phyloP scores from a whole-genome alignment of 1,140 invertebrate species.

The Atopsyche davidsoni region DNA sequence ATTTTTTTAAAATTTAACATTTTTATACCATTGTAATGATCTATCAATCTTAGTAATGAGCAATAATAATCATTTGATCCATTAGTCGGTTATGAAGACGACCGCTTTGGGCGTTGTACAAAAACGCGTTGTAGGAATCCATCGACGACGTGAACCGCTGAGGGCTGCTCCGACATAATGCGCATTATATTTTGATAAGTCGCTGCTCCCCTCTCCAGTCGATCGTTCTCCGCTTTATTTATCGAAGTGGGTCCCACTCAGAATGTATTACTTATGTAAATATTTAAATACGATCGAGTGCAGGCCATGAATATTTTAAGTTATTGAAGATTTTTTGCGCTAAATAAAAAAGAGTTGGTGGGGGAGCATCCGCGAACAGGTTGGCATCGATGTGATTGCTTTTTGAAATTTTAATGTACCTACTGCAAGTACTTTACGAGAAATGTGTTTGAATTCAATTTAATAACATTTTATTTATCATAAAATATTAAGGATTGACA shows the following conservation, averaged over 20 bases:
- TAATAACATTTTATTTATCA: no score
- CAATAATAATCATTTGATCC: no score
- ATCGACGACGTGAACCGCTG: conserved; percentile 4
- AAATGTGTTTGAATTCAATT: no score
- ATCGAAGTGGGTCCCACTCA: conserved; percentile 33
- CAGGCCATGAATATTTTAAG: conserved; percentile 53
- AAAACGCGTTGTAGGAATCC: neutral
- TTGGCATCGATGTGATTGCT: conserved; percentile 15
- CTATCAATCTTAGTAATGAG: no score
- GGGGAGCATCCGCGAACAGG: conserved; percentile 18
- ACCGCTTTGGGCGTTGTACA: no score
- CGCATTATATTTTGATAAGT: conserved; percentile 31
- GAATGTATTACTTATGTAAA: conserved; percentile 52
- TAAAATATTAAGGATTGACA: no score
- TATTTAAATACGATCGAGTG: conserved; percentile 54
- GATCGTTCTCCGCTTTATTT: conserved; percentile 31
- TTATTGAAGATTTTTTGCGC: conserved; percentile 29
- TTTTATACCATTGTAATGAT: no score
- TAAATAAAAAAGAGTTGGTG: conserved; percentile 27
- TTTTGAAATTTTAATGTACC: conserved; percentile 25
- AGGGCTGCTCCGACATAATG: conserved; percentile 27
- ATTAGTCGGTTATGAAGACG: no score
- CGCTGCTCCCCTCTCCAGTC: conserved; percentile 18
- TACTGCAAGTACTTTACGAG: no score
- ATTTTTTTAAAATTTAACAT: no score